Base-by-base conservation (phyloP, 2,113 vertebrate species). In the Polypterus bichir region DNA sequence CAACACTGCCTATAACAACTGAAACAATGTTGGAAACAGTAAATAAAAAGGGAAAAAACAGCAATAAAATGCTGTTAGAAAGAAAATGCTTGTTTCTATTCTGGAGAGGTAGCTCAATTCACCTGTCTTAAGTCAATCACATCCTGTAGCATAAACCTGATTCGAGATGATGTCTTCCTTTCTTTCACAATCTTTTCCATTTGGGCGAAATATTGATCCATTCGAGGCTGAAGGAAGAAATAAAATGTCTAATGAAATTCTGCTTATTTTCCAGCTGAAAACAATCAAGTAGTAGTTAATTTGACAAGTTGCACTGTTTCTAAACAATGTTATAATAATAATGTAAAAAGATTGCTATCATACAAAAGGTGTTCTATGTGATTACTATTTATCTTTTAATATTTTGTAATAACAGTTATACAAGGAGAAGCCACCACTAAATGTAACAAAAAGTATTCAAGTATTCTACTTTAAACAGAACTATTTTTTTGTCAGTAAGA, bases 131-230 rank as follows among this genome's bases (percentile, higher is more conserved):
- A 85, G 78, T 98, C 95, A 70, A 98, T 92, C 4, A 98, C 78
- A 47, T 98, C 95, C 76, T 97, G 95, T 52, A 98, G 79, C 93
- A 98, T 94, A 71, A 98, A 98, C 45, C 95, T 92, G 74, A 98
- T 98, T 64, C 95, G 85, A 3, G 94, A 98, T 0, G 95, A 97
- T 0, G 93, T 97, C 87, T 98, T 98, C 64, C 92, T 88, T 79
- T 98, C 95, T 72, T 98, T 98, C 62, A 98, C 93, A 4, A 98
- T 97, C 83, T 98, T 98, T 71, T 94, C 95, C 94, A 98, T 98
- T 75, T 98, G 95, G 82, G 92, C 88, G 74, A 98, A 98, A 75
- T 98, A 98, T 77, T 98, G 95, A 77, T 97, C 95, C 93, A 97
- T 98, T 9, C 95, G 95, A 63, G 95, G 95, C 95, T 98, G 46